Conservation (phyloP, 2,888 invertebrate genomes). For the Polyommatus icarus region DNA sequence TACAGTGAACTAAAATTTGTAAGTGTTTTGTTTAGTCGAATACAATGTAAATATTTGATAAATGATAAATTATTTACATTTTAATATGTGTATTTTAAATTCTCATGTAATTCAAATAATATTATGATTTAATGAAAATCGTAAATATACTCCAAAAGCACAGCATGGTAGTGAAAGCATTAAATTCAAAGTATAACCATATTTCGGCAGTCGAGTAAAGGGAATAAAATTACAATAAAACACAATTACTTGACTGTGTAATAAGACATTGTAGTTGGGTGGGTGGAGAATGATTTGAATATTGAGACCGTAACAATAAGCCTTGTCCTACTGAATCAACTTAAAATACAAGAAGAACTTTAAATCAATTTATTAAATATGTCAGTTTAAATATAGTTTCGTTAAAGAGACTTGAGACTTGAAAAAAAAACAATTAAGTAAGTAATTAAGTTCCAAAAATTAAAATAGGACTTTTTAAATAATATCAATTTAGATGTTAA, state of each 20-base stretch:
- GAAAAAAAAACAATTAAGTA: background rate
- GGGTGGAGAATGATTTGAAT: constrained; percentile 7
- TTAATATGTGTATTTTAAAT: background rate
- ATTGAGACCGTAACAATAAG: constrained; percentile 2
- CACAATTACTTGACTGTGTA: constrained; percentile 8
- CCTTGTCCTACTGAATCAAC: background rate
- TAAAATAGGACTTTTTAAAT: no score
- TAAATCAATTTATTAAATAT: background rate
- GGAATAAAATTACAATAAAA: constrained; percentile 15
- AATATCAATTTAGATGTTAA: background rate
- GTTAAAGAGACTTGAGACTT: background rate
- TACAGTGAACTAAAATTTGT: background rate
- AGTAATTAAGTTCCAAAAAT: background rate
- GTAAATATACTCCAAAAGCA: background rate
- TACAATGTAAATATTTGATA: background rate
- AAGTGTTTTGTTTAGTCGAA: background rate
- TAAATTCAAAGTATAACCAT: background rate
- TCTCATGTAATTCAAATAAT: background rate
- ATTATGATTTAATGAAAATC: background rate
- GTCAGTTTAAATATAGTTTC: background rate
- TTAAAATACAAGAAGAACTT: background rate
- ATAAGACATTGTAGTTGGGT: constrained; percentile 21
- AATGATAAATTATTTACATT: background rate
- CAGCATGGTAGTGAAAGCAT: constrained; percentile 4
- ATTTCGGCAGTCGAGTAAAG: constrained; percentile 7